Evolutionary conservation across 1,140 invertebrate species (phyloP).

Genomic region (Ips nitidus): DNA sequence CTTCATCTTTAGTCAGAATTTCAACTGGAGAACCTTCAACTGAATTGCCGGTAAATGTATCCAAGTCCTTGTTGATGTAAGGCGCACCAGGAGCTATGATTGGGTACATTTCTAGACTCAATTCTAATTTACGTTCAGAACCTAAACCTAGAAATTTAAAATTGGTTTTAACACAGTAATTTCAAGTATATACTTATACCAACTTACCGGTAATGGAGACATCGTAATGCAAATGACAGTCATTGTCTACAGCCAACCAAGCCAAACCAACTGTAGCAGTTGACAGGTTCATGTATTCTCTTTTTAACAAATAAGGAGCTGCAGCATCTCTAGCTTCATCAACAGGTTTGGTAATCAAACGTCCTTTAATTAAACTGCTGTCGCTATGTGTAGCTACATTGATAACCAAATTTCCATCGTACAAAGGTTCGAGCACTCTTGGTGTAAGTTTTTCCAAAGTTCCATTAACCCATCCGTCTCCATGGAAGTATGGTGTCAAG

Average conservation of each 20-base stretch:
- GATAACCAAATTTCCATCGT: conserved; percentile 74
- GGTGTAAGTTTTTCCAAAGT: conserved; percentile 66
- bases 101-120: conserved; percentile 67
- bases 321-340: conserved; percentile 73
- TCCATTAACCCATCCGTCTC: conserved; percentile 65
- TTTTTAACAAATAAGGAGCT: conserved; percentile 65
- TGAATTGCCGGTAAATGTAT: conserved; percentile 61
- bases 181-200: background rate
- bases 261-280: conserved; percentile 67
- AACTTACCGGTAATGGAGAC: conserved; percentile 54
- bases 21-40: conserved; percentile 64
- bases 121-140: conserved; percentile 53
- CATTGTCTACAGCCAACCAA: conserved; percentile 78
- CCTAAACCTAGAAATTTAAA: conserved; percentile 25
- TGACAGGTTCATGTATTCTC: conserved; percentile 56
- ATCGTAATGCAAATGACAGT: conserved; percentile 84
- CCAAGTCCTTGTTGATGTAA: conserved; percentile 60
- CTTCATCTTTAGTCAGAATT: conserved; percentile 59
- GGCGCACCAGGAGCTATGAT: conserved; percentile 66
- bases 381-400: conserved; percentile 66
- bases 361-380: conserved; percentile 62
- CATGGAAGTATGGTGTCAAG: conserved; percentile 60
- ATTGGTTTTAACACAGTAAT: background rate
- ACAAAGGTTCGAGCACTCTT: conserved; percentile 74
- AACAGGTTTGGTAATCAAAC: conserved; percentile 66